Percentiles rank a stretch among this genome's conserved stretches.
Evolutionary conservation across 1,140 invertebrate species (phyloP).

Genomic region (Halotydeus destructor): DNA sequence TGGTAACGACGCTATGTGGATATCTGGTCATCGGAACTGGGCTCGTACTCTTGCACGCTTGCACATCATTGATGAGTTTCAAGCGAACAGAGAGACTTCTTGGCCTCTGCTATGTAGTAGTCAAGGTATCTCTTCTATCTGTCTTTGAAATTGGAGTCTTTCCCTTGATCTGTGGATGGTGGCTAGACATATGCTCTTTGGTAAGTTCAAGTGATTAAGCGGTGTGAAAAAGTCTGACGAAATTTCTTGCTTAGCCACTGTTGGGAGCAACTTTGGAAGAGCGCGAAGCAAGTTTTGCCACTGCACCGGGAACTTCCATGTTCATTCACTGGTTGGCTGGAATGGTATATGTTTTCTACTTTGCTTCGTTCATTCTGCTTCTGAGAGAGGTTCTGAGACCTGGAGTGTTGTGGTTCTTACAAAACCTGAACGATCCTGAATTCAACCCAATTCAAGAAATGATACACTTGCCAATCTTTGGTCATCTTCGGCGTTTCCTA

Average conservation of each 20-base stretch:
- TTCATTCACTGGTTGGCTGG: constrained; percentile 98
- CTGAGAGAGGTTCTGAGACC: constrained; percentile 80
- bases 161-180: constrained; percentile 92
- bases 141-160: constrained; percentile 91
- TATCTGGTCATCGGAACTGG: constrained; percentile 72
- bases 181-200: constrained; percentile 93
- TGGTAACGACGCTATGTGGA: constrained; percentile 75
- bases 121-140: constrained; percentile 73
- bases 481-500: constrained; percentile 67
- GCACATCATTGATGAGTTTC: constrained; percentile 42
- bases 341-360: constrained; percentile 98
- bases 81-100: constrained; percentile 54
- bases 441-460: constrained; percentile 97
- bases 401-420: constrained; percentile 85
- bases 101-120: constrained; percentile 86
- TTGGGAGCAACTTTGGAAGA: constrained; percentile 66
- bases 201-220: constrained; percentile 19
- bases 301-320: constrained; percentile 78
- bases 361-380: constrained; percentile 86
- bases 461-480: constrained; percentile 84
- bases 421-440: constrained; percentile 95
- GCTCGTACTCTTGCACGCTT: constrained; percentile 57
- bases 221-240: not conserved
- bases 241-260: constrained; percentile 35
- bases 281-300: constrained; percentile 61